Evolutionary conservation across 2,113 vertebrate species (phyloP), one percentile per base, ranked within the genome.

Genomic region (Catharus bicknelli): DNA sequence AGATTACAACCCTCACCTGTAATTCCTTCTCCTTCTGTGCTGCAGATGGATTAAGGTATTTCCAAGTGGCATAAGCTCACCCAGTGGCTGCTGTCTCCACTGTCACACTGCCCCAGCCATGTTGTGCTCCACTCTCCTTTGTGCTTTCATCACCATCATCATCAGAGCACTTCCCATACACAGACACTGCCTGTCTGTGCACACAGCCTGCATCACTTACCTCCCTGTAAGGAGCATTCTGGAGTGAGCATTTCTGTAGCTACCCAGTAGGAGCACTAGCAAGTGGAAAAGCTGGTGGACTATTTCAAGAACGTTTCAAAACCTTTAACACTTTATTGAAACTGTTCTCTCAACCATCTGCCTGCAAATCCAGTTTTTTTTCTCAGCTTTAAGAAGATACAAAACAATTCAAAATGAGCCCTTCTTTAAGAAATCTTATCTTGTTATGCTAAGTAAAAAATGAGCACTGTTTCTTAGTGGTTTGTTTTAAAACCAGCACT

Each of bases 301-400:
- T 90, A 62, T 64, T 89, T 84, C 64, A 77, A 89, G 74, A 66
- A 77, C 25, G 36, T 22, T 91, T 93, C 36, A 91, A 57, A 74
- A 74, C 78, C 26, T 91, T 82, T 82, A 72, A 82, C 61, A 55
- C 16, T 88, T 73, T 58, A 42, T 45, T 82, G 66, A 82, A 84
- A 78, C 11, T 82, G 47, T 69, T 88, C n/a, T 57, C 51, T 74
- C 30, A 51, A 54, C n/a, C 69, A 61, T 64, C 64, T 87, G 42
- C 48, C 43, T 74, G 25, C 26, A 87, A 84, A 91, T 20, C 2
- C 34, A 61, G 7, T 3, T 55, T 66, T 90, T 85, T 63, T 61
- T 20, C 64, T 69, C 30, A 62, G 51, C 14, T 61, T 64, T 53
- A 77, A 61, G 27, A 34, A 75, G 45, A 45, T 13, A 36, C 7